Evolutionary conservation across 2,888 invertebrate species (phyloP).

Genomic region (Chirona hameri): DNA sequence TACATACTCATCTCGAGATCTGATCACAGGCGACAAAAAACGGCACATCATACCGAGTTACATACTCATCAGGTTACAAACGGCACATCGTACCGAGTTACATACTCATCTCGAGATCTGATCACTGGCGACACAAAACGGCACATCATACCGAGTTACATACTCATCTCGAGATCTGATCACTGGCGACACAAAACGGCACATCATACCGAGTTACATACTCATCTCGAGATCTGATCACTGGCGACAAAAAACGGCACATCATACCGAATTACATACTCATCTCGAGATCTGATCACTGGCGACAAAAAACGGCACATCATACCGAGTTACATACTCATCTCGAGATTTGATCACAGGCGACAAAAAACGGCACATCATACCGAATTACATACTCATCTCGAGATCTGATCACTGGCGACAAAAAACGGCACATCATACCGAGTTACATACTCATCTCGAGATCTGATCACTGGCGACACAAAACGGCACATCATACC

Average conservation of each 20-base stretch:
- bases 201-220: slow-evolving; percentile 5
- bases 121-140: slow-evolving; percentile 8
- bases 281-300: neutral
- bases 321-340: slow-evolving; percentile 4
- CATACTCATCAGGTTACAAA: no score
- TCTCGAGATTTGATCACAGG: neutral
- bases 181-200: slow-evolving; percentile 1
- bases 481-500: slow-evolving; percentile 4
- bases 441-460: slow-evolving; percentile 1
- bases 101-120: slow-evolving; percentile 3
- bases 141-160: neutral
- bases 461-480: slow-evolving; percentile 3
- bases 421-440: slow-evolving; percentile 8
- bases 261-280: slow-evolving; percentile 1
- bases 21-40: slow-evolving; percentile 5
- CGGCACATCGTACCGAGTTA: neutral
- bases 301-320: slow-evolving; percentile 7
- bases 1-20: slow-evolving; percentile 4
- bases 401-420: slow-evolving; percentile 2
- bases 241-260: slow-evolving; percentile 1
- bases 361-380: slow-evolving; percentile 8
- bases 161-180: slow-evolving; percentile 9
- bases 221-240: slow-evolving; percentile 9
- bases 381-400: neutral
- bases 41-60: slow-evolving; percentile 1